phyloP scores from a whole-genome alignment of 2,113 vertebrate species.

The Leptobrachium leishanense region DNA sequence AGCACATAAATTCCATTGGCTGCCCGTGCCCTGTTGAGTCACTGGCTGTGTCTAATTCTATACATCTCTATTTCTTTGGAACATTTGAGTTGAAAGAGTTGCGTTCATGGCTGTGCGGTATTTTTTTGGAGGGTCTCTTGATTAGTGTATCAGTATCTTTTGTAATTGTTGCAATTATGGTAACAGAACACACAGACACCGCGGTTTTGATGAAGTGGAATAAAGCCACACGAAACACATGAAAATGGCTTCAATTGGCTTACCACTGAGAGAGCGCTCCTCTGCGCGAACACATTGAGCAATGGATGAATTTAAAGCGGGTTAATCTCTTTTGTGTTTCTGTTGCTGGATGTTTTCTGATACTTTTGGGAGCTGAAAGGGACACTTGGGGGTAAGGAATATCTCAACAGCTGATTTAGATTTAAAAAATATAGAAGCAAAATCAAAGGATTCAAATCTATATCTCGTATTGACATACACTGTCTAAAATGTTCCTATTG shows the following conservation, averaged over 20 bases:
- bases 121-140: constrained; percentile 2
- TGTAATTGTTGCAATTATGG: constrained; percentile 11
- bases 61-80: not conserved
- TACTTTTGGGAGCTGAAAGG: too few species aligned
- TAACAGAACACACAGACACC: not conserved
- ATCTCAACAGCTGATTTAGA: too few species aligned
- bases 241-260: constrained; percentile 14
- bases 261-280: not conserved
- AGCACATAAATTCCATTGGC: too few species aligned
- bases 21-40: too few species aligned
- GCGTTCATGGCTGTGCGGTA: not conserved
- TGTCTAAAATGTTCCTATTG: too few species aligned
- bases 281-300: not conserved
- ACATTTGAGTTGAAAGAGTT: not conserved
- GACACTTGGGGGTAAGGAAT: too few species aligned
- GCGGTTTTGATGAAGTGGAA: not conserved
- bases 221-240: constrained; percentile 1
- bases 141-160: constrained; percentile 5
- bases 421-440: too few species aligned
- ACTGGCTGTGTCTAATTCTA: not conserved
- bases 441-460: too few species aligned
- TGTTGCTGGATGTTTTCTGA: too few species aligned
- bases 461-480: too few species aligned
- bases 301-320: not conserved
- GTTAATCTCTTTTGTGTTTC: not conserved